These are phyloP conservation scores for Serinus canaria DNA, from an alignment of 2,113 vertebrate genomes.

Conservation along the genomic window DNA sequence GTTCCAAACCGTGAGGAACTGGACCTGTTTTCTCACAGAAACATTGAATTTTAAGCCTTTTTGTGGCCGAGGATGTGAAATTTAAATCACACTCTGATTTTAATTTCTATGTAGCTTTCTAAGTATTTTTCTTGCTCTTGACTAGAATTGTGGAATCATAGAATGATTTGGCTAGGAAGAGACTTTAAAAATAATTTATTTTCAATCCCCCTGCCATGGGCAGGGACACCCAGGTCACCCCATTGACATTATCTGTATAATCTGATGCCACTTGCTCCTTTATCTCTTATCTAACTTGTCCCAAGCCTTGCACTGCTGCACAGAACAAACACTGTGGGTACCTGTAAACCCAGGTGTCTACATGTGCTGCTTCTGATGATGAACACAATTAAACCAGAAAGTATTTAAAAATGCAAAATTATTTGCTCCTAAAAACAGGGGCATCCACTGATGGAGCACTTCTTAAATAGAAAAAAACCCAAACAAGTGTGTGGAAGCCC, in stretches of 20 bases:
- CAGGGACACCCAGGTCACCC: background rate
- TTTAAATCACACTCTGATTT: background rate
- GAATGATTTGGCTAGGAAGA: background rate
- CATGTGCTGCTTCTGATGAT: background rate
- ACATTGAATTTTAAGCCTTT: background rate
- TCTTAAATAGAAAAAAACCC: background rate
- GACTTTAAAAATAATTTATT: background rate
- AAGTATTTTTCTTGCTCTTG: background rate
- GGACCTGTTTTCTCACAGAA: background rate
- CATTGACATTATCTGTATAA: background rate
- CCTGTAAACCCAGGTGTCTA: background rate
- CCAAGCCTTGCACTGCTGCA: background rate
- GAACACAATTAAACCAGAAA: background rate
- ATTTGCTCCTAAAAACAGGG: background rate
- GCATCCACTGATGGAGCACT: background rate
- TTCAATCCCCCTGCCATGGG: background rate
- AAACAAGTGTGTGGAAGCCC: background rate
- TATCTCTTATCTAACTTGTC: background rate
- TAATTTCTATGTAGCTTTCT: background rate
- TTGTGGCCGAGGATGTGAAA: background rate
- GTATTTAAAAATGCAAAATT: background rate
- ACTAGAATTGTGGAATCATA: accelerated
- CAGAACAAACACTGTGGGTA: background rate
- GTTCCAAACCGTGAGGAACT: background rate
- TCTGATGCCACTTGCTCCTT: background rate